Evolutionary conservation across 2,113 vertebrate species (phyloP).

Genomic region (Ameiurus melas): DNA sequence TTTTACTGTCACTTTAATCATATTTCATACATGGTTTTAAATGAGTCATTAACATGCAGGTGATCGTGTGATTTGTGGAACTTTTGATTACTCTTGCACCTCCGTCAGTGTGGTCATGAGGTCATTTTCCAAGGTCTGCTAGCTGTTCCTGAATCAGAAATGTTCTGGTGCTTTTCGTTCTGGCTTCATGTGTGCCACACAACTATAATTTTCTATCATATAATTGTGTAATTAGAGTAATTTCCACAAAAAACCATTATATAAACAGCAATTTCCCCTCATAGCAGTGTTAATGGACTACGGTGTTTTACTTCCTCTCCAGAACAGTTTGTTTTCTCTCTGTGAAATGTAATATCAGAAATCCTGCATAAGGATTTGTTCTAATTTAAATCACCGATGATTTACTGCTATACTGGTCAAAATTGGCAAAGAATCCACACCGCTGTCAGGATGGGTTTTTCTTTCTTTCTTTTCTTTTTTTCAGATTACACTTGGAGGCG

Average conservation of each 20-base stretch:
- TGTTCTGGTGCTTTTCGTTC: not conserved
- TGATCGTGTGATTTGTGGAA: slow-evolving; percentile 4
- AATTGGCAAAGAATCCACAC: not conserved
- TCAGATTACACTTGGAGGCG: not conserved
- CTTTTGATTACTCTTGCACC: slow-evolving; percentile 20
- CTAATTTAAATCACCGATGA: slow-evolving; percentile 10
- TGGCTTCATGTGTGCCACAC: not conserved
- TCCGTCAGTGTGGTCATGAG: not conserved
- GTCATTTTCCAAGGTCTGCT: not conserved
- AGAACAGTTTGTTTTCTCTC: not conserved
- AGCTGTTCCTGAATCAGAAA: not conserved
- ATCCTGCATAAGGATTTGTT: not conserved
- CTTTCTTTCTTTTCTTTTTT: not conserved
- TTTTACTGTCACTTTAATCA: slow-evolving; percentile 46
- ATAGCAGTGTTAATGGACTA: slow-evolving; percentile 4
- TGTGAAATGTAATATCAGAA: not conserved
- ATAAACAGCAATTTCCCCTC: not conserved
- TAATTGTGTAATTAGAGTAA: slow-evolving; percentile 11
- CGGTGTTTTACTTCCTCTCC: not conserved
- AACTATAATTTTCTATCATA: not conserved
- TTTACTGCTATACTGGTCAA: slow-evolving; percentile 19
- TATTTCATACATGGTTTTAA: slow-evolving; percentile 45
- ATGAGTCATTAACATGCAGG: slow-evolving; percentile 40
- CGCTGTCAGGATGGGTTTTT: not conserved
- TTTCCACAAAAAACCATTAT: not conserved